Percentiles rank a stretch among this genome's conserved stretches.
Conservation (phyloP, 2,888 invertebrate genomes). For the Acrocyrtus sp. region DNA sequence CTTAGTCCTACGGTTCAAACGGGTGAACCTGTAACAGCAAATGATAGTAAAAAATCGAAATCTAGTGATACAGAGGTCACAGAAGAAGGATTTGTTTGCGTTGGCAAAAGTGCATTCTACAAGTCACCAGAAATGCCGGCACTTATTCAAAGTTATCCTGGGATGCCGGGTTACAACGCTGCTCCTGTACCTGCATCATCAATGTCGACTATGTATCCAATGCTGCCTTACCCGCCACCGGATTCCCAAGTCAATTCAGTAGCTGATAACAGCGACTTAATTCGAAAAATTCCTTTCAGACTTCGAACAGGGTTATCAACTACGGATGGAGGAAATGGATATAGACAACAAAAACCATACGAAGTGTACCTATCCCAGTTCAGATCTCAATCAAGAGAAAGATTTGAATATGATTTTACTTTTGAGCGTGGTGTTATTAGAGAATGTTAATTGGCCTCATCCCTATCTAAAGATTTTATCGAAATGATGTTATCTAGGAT, state of each 20-base stretch:
- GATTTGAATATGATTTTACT: slow-evolving; percentile 58
- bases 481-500: no score
- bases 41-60: slow-evolving; percentile 31
- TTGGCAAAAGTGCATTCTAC: slow-evolving; percentile 58
- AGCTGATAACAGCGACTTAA: slow-evolving; percentile 34
- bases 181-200: slow-evolving; percentile 10
- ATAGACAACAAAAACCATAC: slow-evolving; percentile 14
- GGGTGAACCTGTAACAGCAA: slow-evolving; percentile 37
- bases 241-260: neutral
- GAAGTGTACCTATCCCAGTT: slow-evolving; percentile 28
- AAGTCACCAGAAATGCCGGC: slow-evolving; percentile 43
- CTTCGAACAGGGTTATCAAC: slow-evolving; percentile 21
- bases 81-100: slow-evolving; percentile 59
- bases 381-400: slow-evolving; percentile 16
- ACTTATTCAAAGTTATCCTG: slow-evolving; percentile 10
- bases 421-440: slow-evolving; percentile 55
- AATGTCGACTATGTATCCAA: slow-evolving; percentile 30
- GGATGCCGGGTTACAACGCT: neutral
- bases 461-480: no score
- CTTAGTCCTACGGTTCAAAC: slow-evolving; percentile 49
- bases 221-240: slow-evolving; percentile 16
- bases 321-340: neutral
- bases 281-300: slow-evolving; percentile 50
- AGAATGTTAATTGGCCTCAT: no score
- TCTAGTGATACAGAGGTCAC: slow-evolving; percentile 40